phyloP scores from a whole-genome alignment of 2,888 invertebrate genomes.

The Pollenia griseotomentosa region DNA sequence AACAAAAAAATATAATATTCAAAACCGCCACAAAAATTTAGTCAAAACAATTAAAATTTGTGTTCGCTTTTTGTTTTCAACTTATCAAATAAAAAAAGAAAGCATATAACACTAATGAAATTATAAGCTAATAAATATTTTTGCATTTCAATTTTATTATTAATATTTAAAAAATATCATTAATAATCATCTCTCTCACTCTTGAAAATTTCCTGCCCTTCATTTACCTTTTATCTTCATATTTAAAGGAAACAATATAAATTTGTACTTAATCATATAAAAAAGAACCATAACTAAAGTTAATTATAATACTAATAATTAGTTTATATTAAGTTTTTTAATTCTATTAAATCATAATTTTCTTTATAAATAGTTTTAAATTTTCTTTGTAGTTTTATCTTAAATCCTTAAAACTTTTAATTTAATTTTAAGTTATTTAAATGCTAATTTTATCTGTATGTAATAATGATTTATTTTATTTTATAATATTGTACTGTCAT shows the following conservation, averaged over 20 bases:
- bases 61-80: conserved; percentile 23
- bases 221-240: conserved; percentile 29
- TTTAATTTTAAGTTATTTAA: conserved; percentile 65
- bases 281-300: neutral
- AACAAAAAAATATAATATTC: neutral
- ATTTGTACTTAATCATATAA: conserved; percentile 60
- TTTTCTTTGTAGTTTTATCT: conserved; percentile 56
- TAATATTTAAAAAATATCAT: neutral
- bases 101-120: conserved; percentile 33
- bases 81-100: conserved; percentile 12
- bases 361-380: conserved; percentile 36
- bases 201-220: neutral
- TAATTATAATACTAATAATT: conserved; percentile 15
- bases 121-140: conserved; percentile 62
- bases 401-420: conserved; percentile 48
- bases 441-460: conserved; percentile 51
- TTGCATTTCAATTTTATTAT: conserved; percentile 68
- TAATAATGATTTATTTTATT: conserved; percentile 60
- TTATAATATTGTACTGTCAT: conserved; percentile 57
- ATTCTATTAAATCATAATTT: conserved; percentile 27
- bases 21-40: conserved; percentile 54
- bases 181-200: conserved; percentile 33
- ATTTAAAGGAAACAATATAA: conserved; percentile 27
- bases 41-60: conserved; percentile 37
- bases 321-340: conserved; percentile 32